Conservation (phyloP, 2,113 vertebrate species). For the Potamarius usumacintae region DNA sequence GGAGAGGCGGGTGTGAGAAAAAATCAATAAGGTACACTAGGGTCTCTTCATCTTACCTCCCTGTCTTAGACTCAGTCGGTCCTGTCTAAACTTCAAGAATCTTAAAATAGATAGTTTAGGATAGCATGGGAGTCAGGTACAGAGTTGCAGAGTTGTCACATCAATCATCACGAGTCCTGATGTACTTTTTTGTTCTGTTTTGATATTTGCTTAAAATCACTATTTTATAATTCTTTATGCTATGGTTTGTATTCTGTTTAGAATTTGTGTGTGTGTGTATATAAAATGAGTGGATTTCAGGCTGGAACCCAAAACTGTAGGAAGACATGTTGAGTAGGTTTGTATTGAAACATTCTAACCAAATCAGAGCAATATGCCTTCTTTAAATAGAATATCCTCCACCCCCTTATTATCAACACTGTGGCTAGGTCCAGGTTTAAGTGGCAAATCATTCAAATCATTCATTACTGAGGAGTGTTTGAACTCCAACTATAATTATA, state of each 20-base stretch:
- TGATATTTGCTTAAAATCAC: background rate
- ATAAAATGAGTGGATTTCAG: background rate
- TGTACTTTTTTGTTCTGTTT: background rate
- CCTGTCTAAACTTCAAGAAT: slow-evolving; percentile 24
- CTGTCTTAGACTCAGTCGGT: slow-evolving; percentile 2
- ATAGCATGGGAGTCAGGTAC: background rate
- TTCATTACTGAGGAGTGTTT: background rate
- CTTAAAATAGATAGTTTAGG: slow-evolving; percentile 29
- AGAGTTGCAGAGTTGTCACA: background rate
- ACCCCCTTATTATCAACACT: background rate
- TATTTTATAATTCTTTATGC: background rate
- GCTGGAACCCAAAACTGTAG: background rate
- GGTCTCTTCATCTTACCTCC: slow-evolving; percentile 36
- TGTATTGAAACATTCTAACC: background rate
- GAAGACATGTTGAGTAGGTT: background rate
- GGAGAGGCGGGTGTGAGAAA: background rate
- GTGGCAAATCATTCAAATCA: background rate
- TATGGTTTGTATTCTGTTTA: background rate
- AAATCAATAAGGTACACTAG: slow-evolving; percentile 31
- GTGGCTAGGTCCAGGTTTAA: background rate
- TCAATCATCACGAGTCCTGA: background rate
- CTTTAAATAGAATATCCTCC: background rate
- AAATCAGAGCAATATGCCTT: background rate
- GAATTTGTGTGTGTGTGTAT: background rate
- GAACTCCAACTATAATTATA: background rate